Percentiles rank a stretch among this genome's conserved stretches.
These are phyloP conservation scores for Pollicipes pollicipes DNA, from an alignment of 1,140 invertebrate species.

Conservation along the genomic window DNA sequence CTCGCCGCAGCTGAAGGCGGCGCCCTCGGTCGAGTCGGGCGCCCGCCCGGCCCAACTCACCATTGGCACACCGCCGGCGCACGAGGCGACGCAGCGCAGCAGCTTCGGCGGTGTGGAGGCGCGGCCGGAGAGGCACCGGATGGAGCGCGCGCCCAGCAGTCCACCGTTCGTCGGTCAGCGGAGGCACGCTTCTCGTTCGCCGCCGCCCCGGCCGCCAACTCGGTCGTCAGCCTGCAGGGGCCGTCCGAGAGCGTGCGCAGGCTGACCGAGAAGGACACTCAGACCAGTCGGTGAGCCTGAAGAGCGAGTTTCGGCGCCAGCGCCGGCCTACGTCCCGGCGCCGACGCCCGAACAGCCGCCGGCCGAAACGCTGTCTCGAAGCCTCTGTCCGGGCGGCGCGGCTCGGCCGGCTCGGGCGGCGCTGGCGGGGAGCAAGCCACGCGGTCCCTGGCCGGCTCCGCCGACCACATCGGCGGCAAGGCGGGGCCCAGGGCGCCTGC, in stretches of 20 bases:
- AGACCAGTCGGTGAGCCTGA: not conserved
- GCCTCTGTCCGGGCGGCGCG: too few species aligned
- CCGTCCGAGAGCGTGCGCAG: not conserved
- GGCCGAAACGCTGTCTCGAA: not conserved
- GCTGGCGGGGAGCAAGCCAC: too few species aligned
- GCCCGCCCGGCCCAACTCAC: not conserved
- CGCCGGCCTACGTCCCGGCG: not conserved
- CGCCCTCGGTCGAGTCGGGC: not conserved
- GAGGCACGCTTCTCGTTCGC: not conserved
- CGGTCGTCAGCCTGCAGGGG: not conserved
- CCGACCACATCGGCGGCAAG: not conserved
- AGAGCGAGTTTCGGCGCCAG: not conserved
- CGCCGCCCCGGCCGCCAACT: not conserved
- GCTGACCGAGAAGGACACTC: not conserved
- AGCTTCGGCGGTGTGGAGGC: too few species aligned
- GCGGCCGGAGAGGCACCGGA: not conserved
- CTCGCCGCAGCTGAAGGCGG: not conserved
- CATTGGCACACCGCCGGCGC: not conserved
- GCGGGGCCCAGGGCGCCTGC: not conserved
- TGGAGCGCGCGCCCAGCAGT: not conserved
- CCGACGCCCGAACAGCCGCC: too few species aligned
- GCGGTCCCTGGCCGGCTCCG: not conserved
- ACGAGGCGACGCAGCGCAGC: not conserved
- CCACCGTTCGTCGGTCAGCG: not conserved
- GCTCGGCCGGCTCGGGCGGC: not conserved